Conservation (phyloP, 2,797 vertebrate species). For the Enteromius trimaculatus region DNA sequence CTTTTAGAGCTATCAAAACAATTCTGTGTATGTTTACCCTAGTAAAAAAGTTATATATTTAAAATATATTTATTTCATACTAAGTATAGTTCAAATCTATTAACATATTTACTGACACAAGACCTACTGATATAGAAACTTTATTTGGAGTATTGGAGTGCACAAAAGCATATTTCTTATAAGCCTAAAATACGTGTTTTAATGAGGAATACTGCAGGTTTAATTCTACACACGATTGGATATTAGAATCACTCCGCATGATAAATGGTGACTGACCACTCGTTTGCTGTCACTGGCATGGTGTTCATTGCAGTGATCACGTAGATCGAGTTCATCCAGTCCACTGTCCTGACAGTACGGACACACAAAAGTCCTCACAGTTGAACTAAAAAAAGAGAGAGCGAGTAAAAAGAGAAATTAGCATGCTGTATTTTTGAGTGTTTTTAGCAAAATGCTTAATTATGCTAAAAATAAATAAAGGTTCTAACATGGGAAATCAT, state of each 20-base stretch:
- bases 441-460: background rate
- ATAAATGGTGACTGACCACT: constrained; percentile 58
- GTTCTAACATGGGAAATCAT: background rate
- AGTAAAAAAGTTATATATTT: too few species aligned
- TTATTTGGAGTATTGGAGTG: too few species aligned
- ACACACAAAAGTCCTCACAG: constrained; percentile 53
- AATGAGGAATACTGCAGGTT: too few species aligned
- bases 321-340: constrained; percentile 60
- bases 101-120: too few species aligned
- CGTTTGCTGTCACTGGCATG: constrained; percentile 53
- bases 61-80: too few species aligned
- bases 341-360: constrained; percentile 61
- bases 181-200: too few species aligned
- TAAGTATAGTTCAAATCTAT: too few species aligned
- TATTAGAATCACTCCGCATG: background rate
- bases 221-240: background rate
- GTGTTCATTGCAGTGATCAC: constrained; percentile 61
- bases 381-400: background rate
- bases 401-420: background rate
- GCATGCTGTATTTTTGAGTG: background rate
- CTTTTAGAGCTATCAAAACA: background rate
- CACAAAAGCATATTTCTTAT: too few species aligned
- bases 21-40: background rate
- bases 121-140: too few species aligned
- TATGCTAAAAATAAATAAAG: background rate